Evolutionary conservation across 2,797 vertebrate species (phyloP), one percentile per base, ranked within the genome.

Genomic region (Australoheros facetus): DNA sequence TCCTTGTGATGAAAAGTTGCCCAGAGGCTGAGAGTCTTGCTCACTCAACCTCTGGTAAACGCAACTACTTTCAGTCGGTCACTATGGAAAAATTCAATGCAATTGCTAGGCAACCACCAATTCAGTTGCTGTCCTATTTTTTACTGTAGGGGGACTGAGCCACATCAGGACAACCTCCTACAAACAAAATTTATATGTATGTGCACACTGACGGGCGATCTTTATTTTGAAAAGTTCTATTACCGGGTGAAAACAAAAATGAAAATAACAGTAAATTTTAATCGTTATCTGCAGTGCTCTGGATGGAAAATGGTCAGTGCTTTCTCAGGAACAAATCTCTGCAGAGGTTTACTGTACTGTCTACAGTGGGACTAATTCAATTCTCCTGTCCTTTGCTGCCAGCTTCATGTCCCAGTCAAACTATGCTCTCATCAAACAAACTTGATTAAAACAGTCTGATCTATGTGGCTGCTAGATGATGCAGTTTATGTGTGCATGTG

Each of bases 341-440:
- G 28, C 56, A 32, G 60, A 80, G 81, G 71, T 82, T 81, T 79
- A 78, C 83, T 81, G 79, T 89, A 80, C 83, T 71, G 74, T 88
- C 77, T 74, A 56, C 80, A 62, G 77, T 56, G 2, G 64, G 37
- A 75, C 79, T 94, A 93, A 94, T 93, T 90, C 73, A 88, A 92
- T 94, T 88, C 59, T 57, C 62, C 59, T 1, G 53, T 88, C 86
- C 77, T 88, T 83, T 85, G 71, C 81, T 90, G 87, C 90, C 91
- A 89, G 91, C 84, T 86, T 59, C 75, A 84, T 80, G 90, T 90
- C 89, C 79, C 83, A 88, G 80, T 91, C 86, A 71, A 88, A 87
- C 82, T 89, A 56, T 80, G 86, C 84, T 88, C 89, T 87, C 91
- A 88, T 93, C 93, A 93, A 85, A 92, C 91, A 93, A 94, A 93